Evolutionary conservation across 2,888 invertebrate genomes (phyloP).

Genomic region (Sceliomorpha sp.): DNA sequence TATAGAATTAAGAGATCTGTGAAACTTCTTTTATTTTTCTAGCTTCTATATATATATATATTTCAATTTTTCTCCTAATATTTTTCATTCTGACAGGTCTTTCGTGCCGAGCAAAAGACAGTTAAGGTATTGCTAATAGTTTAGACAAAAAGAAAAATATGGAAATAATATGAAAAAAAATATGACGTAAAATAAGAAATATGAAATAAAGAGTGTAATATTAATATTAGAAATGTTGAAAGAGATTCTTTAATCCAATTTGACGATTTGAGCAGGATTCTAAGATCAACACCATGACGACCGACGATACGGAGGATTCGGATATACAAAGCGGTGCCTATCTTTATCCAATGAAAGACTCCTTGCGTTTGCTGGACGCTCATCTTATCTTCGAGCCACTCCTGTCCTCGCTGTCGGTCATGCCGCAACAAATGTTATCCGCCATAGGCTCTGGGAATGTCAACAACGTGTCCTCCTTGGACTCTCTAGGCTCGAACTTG

Average conservation of each 20-base stretch:
- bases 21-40: conserved; percentile 1
- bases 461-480: conserved; percentile 86
- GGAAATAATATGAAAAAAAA: too few species aligned
- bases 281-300: conserved; percentile 79
- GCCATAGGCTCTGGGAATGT: conserved; percentile 81
- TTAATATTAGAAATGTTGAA: not conserved
- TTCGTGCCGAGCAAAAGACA: conserved; percentile 76
- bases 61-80: conserved; percentile 28
- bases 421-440: conserved; percentile 90
- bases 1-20: too few species aligned
- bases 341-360: conserved; percentile 90
- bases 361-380: conserved; percentile 92
- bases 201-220: too few species aligned
- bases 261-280: too few species aligned
- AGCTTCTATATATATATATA: not conserved
- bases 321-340: conserved; percentile 83
- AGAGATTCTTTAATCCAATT: too few species aligned
- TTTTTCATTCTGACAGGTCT: conserved; percentile 67
- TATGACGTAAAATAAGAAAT: too few species aligned
- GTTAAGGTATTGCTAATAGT: conserved; percentile 77
- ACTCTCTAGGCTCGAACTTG: conserved; percentile 93
- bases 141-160: too few species aligned
- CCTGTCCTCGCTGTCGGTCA: conserved; percentile 92
- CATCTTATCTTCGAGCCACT: conserved; percentile 96
- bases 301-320: conserved; percentile 78